Base-by-base conservation (phyloP, 2,888 invertebrate species). In the Platycheirus rosarum region DNA sequence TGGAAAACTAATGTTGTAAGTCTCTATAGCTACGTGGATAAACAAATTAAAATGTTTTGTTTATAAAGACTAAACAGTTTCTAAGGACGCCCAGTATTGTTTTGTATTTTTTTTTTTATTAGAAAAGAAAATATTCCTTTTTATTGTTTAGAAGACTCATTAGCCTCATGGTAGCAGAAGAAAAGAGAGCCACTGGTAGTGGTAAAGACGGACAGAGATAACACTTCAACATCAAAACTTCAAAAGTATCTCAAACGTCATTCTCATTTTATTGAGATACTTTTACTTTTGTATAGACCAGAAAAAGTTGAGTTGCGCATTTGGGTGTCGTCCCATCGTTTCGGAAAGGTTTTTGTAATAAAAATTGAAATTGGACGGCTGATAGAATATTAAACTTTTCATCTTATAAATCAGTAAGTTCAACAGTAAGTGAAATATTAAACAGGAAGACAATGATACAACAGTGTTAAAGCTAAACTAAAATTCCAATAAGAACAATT, bases 271-370 rank as follows among this genome's bases (percentile, higher is more conserved):
- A 32, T 26, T 9, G 26, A 60, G 32, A 42, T 14, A 23, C 18
- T 13, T 42, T 20, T 14, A 57, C 8, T 26, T 40, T 13, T 23
- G 48, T 7, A n/a, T n/a, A n/a, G n/a, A n/a, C n/a, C n/a, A 3
- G 14, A 44, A 35, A 62, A 42, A 14, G 8, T 53, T 48, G 42
- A 57, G 65, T 74, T 66, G 74, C 57, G 74, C 66, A 74, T 49
- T 53, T 53, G 26, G n/a, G 20, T 35, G 26, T 29, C 42, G 32
- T 49, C 18, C 8, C n/a, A 29, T 60, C 9, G 18, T 9, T 11
- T 62, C 29, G 42, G 14, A 42, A 29, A 16, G 11, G 29, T 32
- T 32, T 23, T 32, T 32, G 29, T 32, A 8, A 8, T 32, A 6
- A 32, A 23, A 23, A 23, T 6, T 23, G 2, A 4, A 23, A 4